Base-by-base conservation (phyloP, 2,888 invertebrate genomes). In the Allygus modestus region DNA sequence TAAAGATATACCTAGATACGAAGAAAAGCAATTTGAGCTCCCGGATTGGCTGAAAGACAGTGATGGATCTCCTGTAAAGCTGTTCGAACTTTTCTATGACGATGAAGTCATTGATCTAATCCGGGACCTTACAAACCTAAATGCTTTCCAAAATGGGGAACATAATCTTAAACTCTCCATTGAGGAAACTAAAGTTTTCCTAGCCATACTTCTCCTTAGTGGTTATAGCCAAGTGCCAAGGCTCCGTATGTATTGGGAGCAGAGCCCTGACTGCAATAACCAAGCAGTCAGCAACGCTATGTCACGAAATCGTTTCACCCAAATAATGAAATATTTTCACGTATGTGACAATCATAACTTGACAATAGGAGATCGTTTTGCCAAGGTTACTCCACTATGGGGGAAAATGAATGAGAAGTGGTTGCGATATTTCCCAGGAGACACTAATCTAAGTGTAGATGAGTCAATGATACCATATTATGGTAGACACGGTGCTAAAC, bases 341-440 rank as follows among this genome's bases (percentile, higher is more conserved):
- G 77, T 81, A 0, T 84, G 84, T 81, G 84, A 84, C 51, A 84
- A 84, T 37, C 23, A 58, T 23, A 81, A 81, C 20, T 23, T 79
- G 26, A 46, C 5, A 46, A 41, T 75, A 54, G 54, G 82, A 43
- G 86, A 86, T 83, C 85, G 84, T 71, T 87, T 86, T 86, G 84
- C 86, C 15, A 79, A 79, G 46, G n/a, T 79, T 26, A 54, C 23
- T 0, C 79, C 79, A 17, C 83, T 87, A 41, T 85, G 86, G 46
- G 79, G 54, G 31, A 71, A 84, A 58, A 43, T 86, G 46, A 84
- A 85, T 77, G 82, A 82, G 31, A 85, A 84, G 58, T 87, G 79
- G 79, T 23, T 79, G 23, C 37, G 51, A 2, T 79, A n/a, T 43
- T 41, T 7, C n/a, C 73, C 41, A 73, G 73, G 41, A 20, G 43